Evolutionary conservation across 2,797 vertebrate species (phyloP).

Genomic region (Ceryle rudis): DNA sequence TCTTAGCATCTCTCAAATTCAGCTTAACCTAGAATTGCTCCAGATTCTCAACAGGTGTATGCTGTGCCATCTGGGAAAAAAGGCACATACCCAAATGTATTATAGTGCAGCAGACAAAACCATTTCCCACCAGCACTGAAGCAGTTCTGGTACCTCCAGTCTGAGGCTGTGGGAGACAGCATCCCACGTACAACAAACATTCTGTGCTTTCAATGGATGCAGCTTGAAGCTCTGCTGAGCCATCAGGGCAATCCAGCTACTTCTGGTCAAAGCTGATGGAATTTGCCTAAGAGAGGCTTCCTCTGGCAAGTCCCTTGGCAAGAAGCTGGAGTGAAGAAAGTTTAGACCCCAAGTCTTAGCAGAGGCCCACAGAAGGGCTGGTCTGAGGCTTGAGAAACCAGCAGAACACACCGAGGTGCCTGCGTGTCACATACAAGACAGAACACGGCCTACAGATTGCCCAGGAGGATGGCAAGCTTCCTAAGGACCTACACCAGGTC

Average conservation of each 20-base stretch:
- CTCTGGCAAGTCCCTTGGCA: not conserved
- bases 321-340: not conserved
- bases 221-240: not conserved
- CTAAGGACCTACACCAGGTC: not conserved
- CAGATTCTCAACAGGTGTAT: not conserved
- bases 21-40: not conserved
- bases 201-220: not conserved
- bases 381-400: not conserved
- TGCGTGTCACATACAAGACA: rapidly evolving
- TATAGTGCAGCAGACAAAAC: not conserved
- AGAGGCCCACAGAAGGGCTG: not conserved
- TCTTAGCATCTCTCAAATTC: not conserved
- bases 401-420: not conserved
- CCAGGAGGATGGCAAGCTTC: not conserved
- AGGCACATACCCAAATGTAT: rapidly evolving
- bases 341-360: not conserved
- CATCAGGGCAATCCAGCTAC: not conserved
- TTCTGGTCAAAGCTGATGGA: not conserved
- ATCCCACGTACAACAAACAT: not conserved
- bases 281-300: not conserved
- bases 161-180: not conserved
- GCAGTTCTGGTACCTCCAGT: not conserved
- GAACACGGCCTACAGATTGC: rapidly evolving
- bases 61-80: not conserved
- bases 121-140: not conserved